Base-by-base conservation (phyloP, 1,140 invertebrate genomes). In the Procambarus virginalis region DNA sequence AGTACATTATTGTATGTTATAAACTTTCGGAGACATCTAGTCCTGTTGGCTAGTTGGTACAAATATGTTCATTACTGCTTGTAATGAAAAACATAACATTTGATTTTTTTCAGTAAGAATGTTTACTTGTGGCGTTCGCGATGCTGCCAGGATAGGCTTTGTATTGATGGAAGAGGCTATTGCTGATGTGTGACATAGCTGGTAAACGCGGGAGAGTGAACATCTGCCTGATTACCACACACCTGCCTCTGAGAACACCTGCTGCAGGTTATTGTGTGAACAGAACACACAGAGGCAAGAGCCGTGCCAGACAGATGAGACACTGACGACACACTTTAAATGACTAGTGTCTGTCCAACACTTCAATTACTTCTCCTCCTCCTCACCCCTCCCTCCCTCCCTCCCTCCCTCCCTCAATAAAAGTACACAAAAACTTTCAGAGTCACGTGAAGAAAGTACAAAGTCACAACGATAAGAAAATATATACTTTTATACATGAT, bases 381-480 rank as follows among this genome's bases (percentile, higher is more conserved):
- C 0, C 17, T 17, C 64, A 5, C n/a, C 68, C 20, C 20, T 34
- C 68, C 68, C 68, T 34, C n/a, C 68, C 20, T 5, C 68, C 20
- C 20, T 34, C 68, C 68, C 68, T 34, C n/a, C 68, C 20, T 5
- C 68, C 68, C 68, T 8, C 68, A 6, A 8, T 17, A 34, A 20
- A 2, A 34, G n/a, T 73, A 73, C 22, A 73, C 68, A 73, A 70
- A 20, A 70, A 73, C 68, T 34, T 1, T 34, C 22, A 73, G 22
- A 73, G 68, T 73, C 34, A 73, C 22, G n/a, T 73, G 68, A 73
- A 73, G 68, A 20, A 73, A 73, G 68, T 73, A 73, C 68, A 73
- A 73, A 73, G 68, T 73, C 68, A 73, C 68, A 73, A 73, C 68
- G 34, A 73, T 73, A 73, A 73, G 68, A 73, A 73, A 73, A 73